These are phyloP conservation scores for Calephelis perditalis DNA, from an alignment of 2,888 invertebrate genomes.

Conservation along the genomic window DNA sequence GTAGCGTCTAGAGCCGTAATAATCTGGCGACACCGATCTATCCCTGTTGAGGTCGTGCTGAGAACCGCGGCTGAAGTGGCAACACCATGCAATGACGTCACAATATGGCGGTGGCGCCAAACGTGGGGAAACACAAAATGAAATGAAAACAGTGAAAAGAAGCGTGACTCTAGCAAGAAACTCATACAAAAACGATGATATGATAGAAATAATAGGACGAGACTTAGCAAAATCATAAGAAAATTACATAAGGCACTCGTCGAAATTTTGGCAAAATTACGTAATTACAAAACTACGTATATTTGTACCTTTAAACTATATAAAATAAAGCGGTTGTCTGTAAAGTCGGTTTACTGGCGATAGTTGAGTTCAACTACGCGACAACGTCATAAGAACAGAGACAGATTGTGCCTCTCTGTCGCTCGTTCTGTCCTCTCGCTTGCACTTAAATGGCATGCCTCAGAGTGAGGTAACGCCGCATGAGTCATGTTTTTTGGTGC, in stretches of 20 bases:
- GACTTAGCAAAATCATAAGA: background rate
- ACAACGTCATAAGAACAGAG: too few relatives aligned
- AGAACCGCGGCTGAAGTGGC: conserved; percentile 81
- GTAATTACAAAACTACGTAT: background rate
- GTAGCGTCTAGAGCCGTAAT: conserved; percentile 82
- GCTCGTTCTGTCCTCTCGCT: too few relatives aligned
- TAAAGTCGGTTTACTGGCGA: too few relatives aligned
- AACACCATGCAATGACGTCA: conserved; percentile 70
- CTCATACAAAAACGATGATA: conserved; percentile 1
- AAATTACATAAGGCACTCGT: conserved; percentile 4
- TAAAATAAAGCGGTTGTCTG: too few relatives aligned
- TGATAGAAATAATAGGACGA: conserved; percentile 1
- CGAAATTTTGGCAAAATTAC: conserved; percentile 4
- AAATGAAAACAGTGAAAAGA: conserved; percentile 39
- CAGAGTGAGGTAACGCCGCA: too few relatives aligned
- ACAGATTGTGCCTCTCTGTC: too few relatives aligned
- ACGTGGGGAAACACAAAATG: conserved; percentile 34
- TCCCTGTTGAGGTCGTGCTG: conserved; percentile 84
- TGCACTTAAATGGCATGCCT: too few relatives aligned
- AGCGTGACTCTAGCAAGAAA: conserved; percentile 16
- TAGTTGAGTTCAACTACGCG: too few relatives aligned
- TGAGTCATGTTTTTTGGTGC: too few relatives aligned
- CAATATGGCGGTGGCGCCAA: conserved; percentile 47
- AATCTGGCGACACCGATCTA: conserved; percentile 85
- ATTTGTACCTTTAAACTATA: too few relatives aligned